These are phyloP conservation scores for Aviceda subcristata DNA, from an alignment of 2,113 vertebrate species.

Conservation along the genomic window DNA sequence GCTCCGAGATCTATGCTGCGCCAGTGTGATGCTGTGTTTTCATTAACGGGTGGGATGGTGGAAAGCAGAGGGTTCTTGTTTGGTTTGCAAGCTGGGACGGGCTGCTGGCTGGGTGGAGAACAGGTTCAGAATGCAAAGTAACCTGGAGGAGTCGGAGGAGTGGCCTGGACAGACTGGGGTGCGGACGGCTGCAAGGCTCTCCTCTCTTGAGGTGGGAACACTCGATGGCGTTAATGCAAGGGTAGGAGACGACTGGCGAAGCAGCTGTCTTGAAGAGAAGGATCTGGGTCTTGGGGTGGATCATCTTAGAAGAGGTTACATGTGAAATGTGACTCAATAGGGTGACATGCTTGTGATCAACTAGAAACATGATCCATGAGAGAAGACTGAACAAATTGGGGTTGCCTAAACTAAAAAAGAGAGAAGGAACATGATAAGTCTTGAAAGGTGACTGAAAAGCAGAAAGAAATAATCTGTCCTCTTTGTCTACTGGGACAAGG, in stretches of 20 bases:
- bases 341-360: neutral
- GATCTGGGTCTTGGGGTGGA: neutral
- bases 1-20: neutral
- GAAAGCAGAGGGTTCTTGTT: neutral
- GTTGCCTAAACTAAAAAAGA: neutral
- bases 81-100: neutral
- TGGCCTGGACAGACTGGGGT: neutral
- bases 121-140: neutral
- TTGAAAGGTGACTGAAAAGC: neutral
- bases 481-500: neutral
- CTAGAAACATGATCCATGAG: neutral
- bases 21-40: neutral
- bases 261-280: neutral
- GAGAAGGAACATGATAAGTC: neutral
- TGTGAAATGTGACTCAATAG: neutral
- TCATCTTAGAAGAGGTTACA: neutral
- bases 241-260: neutral
- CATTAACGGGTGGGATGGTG: neutral
- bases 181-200: neutral
- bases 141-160: neutral
- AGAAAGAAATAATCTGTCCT: neutral
- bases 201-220: neutral
- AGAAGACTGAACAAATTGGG: neutral
- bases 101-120: neutral
- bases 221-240: neutral